Base-by-base conservation (phyloP, 2,888 invertebrate genomes). In the Pedicia rivosa region DNA sequence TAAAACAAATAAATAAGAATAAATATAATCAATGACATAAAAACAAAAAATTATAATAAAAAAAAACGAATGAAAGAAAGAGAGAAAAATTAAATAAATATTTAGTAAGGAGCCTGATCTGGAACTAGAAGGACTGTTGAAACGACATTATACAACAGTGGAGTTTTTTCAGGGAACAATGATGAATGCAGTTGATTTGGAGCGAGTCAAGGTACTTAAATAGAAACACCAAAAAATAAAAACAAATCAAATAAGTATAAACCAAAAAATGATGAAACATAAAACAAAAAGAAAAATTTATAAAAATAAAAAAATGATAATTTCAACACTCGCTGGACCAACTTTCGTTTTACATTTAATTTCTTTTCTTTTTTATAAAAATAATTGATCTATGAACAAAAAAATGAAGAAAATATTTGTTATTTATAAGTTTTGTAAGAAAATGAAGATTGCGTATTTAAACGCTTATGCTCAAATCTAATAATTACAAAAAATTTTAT, bases 141-240 rank as follows among this genome's bases (percentile, higher is more conserved):
- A 99, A 73, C 82, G 98, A 64, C 97, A 98, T 80, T 98, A 98
- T 78, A 98, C 98, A 61, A 97, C 97, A 66, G 98, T 95, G 77
- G 92, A 94, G 80, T 99, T 98, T 83, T 98, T 98, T 86, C 97
- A 97, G 80, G 98, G 98, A 68, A 94, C 95, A 65, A 97, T 98
- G 78, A 99, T 99, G 97, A 97, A 97, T 73, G 94, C 97, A 60
- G 92, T 97, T 72, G 98, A 99, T 78, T 82, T 99, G 78, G 92
- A 95, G 67, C 74, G 98, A 71, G 97, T 98, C 72, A 97, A 97
- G 88, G 91, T 91, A 87, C 72, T 57, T 51, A 52, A 47, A 25
- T 28, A 33, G 31, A 33, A 63, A 50, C 55, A 57, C 44, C 63
- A 51, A 54, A 63, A 62, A 65, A 62, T 64, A 63, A 38, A 39